phyloP scores from a whole-genome alignment of 1,140 invertebrate species.

The Gryon sp. region DNA sequence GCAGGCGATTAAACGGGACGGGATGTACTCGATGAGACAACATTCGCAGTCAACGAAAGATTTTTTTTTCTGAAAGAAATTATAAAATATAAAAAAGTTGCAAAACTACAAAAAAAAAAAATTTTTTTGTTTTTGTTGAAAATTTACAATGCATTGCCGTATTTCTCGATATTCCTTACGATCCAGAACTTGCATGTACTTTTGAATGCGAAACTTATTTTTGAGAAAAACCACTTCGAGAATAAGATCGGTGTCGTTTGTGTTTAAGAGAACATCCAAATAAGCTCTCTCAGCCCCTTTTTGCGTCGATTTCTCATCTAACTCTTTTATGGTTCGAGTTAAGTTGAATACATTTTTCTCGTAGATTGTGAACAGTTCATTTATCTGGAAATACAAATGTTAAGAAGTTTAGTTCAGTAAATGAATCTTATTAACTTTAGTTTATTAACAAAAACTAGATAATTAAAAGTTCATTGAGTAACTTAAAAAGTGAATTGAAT shows the following conservation, averaged over 20 bases:
- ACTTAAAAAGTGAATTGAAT: neutral
- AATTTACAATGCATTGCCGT: slow-evolving; percentile 25
- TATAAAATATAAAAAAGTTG: neutral
- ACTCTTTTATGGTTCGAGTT: slow-evolving; percentile 1
- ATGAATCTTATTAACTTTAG: too few species aligned
- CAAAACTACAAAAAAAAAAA: neutral
- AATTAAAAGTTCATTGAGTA: too few species aligned
- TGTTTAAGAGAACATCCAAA: slow-evolving; percentile 17
- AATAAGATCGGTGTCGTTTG: slow-evolving; percentile 17
- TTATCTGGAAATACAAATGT: slow-evolving; percentile 7
- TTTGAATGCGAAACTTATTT: slow-evolving; percentile 19
- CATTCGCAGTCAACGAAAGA: slow-evolving; percentile 16
- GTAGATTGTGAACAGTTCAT: slow-evolving; percentile 3
- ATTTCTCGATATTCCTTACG: slow-evolving; percentile 13
- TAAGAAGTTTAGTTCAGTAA: too few species aligned
- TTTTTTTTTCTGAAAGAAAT: slow-evolving; percentile 12
- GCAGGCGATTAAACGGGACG: slow-evolving; percentile 11
- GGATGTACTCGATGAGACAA: slow-evolving; percentile 13
- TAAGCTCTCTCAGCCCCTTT: too few species aligned
- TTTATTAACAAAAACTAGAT: too few species aligned
- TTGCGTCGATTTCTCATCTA: neutral
- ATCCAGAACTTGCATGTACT: neutral
- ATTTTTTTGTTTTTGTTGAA: neutral
- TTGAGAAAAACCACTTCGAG: slow-evolving; percentile 22
- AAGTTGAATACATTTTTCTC: slow-evolving; percentile 16